Percentiles rank a stretch among this genome's conserved stretches.
phyloP scores from a whole-genome alignment of 2,797 vertebrate genomes.

The Mormyrops boulengeri region DNA sequence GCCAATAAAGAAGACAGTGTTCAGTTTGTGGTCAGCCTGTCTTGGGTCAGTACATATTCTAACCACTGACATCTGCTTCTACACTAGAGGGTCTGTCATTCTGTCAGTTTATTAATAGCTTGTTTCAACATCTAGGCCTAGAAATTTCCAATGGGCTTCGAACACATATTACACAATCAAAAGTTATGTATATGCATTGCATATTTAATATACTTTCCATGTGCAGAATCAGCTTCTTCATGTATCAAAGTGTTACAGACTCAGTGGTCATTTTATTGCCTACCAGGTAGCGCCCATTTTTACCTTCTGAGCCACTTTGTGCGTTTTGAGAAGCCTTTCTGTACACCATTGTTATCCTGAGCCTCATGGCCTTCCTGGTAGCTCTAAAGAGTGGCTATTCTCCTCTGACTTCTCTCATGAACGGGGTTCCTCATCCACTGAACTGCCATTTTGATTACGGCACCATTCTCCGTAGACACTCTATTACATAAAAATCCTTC shows the following conservation, averaged over 20 bases:
- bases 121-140: conserved; percentile 8
- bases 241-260: background rate
- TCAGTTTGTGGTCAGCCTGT: background rate
- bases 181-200: background rate
- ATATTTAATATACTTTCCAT: background rate
- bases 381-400: background rate
- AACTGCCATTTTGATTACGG: background rate
- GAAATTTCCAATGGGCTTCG: conserved; percentile 11
- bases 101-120: conserved; percentile 19
- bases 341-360: background rate
- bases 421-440: background rate
- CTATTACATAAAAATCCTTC: background rate
- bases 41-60: background rate
- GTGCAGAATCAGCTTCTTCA: background rate
- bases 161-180: conserved; percentile 1
- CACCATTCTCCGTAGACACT: background rate
- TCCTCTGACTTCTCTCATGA: background rate
- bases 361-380: background rate
- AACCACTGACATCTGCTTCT: conserved; percentile 10
- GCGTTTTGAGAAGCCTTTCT: background rate
- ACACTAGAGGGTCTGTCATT: conserved; percentile 5
- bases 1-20: conserved; percentile 11
- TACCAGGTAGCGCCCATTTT: background rate
- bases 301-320: background rate
- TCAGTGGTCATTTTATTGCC: background rate